Base-by-base conservation (phyloP, 1,140 invertebrate species). In the Drosophila guanche region DNA sequence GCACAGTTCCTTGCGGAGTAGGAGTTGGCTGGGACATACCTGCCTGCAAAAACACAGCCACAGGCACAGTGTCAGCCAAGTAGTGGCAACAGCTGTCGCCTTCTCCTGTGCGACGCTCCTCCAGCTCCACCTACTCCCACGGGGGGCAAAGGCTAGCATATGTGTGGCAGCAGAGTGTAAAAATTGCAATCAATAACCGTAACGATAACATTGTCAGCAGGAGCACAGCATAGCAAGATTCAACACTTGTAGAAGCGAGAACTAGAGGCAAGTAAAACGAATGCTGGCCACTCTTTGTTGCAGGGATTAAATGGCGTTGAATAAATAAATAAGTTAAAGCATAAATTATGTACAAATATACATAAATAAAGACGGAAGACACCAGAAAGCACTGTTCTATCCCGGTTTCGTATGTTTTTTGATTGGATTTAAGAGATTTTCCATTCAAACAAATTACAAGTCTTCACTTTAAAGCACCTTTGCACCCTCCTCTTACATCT, bases 101-200 rank as follows among this genome's bases (percentile, higher is more conserved):
- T 27, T 56, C 14, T 48, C 27, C 67, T 57, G 52, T 51, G 50
- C 43, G 53, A 52, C 41, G 4, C 10, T 4, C 33, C 33, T 12
- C 33, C 3, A 8, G 29, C 56, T 61, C 45, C 56, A 33, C 40
- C 16, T 37, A 7, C 27, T 42, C 40, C 16, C 29, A 7, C 27
- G 25, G 2, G 3, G 50, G 65, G 42, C 12, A 4, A 0, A 42
- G 65, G 42, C 12, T 4, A 48, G 51, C 23, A 27, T 33, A 40
- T 27, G 58, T 27, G 51, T 61, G 50, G 46, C 69, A 63, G 29
- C 51, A 55, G 55, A 73, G 58, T 62, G 69, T 63, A 85, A 79
- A 63, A 84, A 79, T 56, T 68, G 79, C 79, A 85, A 84, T 84
- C 80, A 84, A 84, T 84, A 84, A 84, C 76, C 76, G 80, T 84